A percentile compares a stretch with the other conserved stretches of the same genome.
Evolutionary conservation across 1,140 invertebrate species (phyloP).

Genomic region (Drosophila pseudoananassae): DNA sequence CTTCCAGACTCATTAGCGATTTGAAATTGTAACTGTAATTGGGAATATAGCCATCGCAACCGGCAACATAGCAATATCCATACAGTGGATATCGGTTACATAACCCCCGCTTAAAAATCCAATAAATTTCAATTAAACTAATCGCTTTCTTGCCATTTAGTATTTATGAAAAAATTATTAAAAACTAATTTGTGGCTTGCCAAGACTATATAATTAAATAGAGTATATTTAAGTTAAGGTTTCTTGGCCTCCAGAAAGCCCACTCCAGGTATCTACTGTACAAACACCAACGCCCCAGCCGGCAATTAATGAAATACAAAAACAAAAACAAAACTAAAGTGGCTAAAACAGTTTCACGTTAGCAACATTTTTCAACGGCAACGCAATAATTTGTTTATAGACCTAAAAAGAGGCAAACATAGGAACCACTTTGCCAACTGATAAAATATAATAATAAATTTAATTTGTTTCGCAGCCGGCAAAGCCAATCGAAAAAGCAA

Average conservation of each 20-base stretch:
- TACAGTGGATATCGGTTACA: conserved; percentile 15
- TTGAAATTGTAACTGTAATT: conserved; percentile 37
- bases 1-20: conserved; percentile 14
- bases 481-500: conserved; percentile 36
- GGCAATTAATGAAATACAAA: conserved; percentile 36
- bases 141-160: background rate
- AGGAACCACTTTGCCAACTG: conserved; percentile 31
- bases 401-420: conserved; percentile 11
- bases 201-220: background rate
- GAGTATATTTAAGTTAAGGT: background rate
- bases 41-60: conserved; percentile 3
- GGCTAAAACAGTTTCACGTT: conserved; percentile 35
- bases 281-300: conserved; percentile 5
- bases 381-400: conserved; percentile 74
- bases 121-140: conserved; percentile 38
- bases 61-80: conserved; percentile 1
- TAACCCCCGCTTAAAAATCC: conserved; percentile 10
- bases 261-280: conserved; percentile 7
- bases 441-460: conserved; percentile 55
- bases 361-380: conserved; percentile 60
- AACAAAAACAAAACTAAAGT: conserved; percentile 32
- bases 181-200: background rate
- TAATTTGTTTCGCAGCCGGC: conserved; percentile 42
- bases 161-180: conserved; percentile 6
- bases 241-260: background rate